Conservation (phyloP, 2,888 invertebrate species). For the Panopea generosa region DNA sequence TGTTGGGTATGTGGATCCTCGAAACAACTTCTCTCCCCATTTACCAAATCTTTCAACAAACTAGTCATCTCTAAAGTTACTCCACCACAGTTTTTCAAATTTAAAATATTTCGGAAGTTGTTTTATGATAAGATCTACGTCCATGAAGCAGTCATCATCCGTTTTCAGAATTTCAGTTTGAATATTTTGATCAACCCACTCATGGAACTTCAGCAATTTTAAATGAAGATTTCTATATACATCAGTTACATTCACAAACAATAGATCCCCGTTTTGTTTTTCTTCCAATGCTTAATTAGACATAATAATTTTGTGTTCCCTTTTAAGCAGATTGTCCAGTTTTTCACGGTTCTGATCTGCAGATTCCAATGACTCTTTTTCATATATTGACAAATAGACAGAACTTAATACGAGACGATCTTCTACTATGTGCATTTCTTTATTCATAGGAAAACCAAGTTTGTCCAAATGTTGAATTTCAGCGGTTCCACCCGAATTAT, state of each 20-base stretch:
- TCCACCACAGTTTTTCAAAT: constrained; percentile 68
- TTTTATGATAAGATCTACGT: constrained; percentile 72
- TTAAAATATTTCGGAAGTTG: constrained; percentile 46
- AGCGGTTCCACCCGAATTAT: constrained; percentile 21
- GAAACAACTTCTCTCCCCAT: constrained; percentile 82
- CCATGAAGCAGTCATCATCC: constrained; percentile 84
- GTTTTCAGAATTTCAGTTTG: constrained; percentile 78
- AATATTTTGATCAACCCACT: constrained; percentile 59
- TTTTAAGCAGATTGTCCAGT: constrained; percentile 28
- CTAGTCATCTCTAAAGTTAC: constrained; percentile 83
- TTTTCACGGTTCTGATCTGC: background rate
- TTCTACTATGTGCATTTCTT: background rate
- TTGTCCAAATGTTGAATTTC: constrained; percentile 25
- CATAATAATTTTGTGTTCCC: constrained; percentile 5
- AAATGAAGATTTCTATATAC: constrained; percentile 78
- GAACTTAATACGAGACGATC: constrained; percentile 26
- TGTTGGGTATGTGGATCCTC: constrained; percentile 79
- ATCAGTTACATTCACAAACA: constrained; percentile 77
- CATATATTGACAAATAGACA: constrained; percentile 26
- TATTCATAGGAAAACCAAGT: constrained; percentile 7
- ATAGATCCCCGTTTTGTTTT: constrained; percentile 66
- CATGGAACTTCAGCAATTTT: constrained; percentile 78
- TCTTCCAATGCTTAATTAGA: constrained; percentile 31
- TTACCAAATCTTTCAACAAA: constrained; percentile 83
- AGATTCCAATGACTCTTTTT: constrained; percentile 29